These are phyloP conservation scores for Ceyx cyanopectus DNA, from an alignment of 2,113 vertebrate genomes.

Conservation along the genomic window DNA sequence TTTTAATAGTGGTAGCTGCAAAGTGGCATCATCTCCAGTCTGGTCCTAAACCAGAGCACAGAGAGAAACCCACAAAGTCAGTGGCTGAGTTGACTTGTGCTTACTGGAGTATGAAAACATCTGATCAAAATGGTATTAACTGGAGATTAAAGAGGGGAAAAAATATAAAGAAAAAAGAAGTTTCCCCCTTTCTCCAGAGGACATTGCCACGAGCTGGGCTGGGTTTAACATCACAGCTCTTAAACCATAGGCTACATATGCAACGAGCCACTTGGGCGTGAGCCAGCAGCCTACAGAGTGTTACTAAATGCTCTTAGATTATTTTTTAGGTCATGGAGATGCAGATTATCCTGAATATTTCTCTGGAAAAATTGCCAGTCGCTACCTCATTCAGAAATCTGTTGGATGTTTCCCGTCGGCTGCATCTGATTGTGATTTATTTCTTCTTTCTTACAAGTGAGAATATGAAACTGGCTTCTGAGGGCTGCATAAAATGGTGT, in stretches of 20 bases:
- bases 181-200: not conserved
- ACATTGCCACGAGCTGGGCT: not conserved
- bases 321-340: not conserved
- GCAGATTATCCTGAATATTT: not conserved
- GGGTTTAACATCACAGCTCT: not conserved
- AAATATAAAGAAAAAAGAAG: not conserved
- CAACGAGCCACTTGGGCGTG: not conserved
- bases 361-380: not conserved
- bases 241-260: not conserved
- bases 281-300: not conserved
- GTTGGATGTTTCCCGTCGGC: not conserved
- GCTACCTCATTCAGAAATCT: not conserved
- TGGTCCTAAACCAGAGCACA: not conserved
- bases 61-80: not conserved
- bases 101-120: too few relatives aligned
- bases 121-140: too few relatives aligned
- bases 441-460: not conserved
- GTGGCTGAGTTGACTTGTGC: too few relatives aligned
- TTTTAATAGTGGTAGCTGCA: not conserved
- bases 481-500: conserved; percentile 54
- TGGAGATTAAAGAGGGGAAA: too few relatives aligned
- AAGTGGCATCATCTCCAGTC: not conserved
- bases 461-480: conserved; percentile 24
- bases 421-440: not conserved
- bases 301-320: not conserved